phyloP scores from a whole-genome alignment of 2,113 vertebrate genomes.

The Gadus chalcogrammus region DNA sequence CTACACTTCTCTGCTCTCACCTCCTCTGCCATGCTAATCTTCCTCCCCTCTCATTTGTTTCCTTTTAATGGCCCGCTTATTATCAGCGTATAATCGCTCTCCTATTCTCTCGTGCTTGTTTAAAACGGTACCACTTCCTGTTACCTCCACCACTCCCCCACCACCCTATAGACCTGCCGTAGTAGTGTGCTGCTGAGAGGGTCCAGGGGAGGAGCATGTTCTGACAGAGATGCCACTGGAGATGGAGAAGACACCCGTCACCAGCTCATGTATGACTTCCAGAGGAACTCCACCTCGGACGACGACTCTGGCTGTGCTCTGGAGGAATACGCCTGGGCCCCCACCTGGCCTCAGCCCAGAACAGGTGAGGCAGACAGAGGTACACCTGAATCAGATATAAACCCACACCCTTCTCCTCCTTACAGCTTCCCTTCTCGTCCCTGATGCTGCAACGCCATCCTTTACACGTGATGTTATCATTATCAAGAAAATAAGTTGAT shows the following conservation, averaged over 20 bases:
- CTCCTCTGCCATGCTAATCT: neutral
- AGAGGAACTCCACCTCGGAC: slow-evolving; percentile 96
- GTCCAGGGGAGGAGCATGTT: slow-evolving; percentile 84
- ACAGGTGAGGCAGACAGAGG: slow-evolving; percentile 75
- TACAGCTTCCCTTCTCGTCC: too few relatives aligned
- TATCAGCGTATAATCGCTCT: too few relatives aligned
- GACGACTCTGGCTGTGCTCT: slow-evolving; percentile 95
- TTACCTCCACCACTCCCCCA: too few relatives aligned
- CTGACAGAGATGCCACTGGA: slow-evolving; percentile 94
- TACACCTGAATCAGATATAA: neutral
- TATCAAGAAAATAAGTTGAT: too few relatives aligned
- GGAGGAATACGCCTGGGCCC: slow-evolving; percentile 95
- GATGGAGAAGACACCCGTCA: slow-evolving; percentile 96
- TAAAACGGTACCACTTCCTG: too few relatives aligned
- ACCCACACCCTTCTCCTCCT: too few relatives aligned
- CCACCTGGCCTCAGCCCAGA: slow-evolving; percentile 94
- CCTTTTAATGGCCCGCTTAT: neutral
- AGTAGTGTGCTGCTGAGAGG: slow-evolving; percentile 65
- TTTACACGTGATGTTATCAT: too few relatives aligned
- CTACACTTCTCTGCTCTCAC: neutral
- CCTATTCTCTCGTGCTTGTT: too few relatives aligned
- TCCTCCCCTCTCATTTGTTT: slow-evolving; percentile 1
- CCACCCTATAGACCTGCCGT: too few relatives aligned
- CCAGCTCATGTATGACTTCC: slow-evolving; percentile 98
- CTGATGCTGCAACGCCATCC: too few relatives aligned